A percentile compares a stretch with the other conserved stretches of the same genome.
These are phyloP conservation scores for Brachyhypopomus gauderio DNA, from an alignment of 2,113 vertebrate genomes.

Conservation along the genomic window DNA sequence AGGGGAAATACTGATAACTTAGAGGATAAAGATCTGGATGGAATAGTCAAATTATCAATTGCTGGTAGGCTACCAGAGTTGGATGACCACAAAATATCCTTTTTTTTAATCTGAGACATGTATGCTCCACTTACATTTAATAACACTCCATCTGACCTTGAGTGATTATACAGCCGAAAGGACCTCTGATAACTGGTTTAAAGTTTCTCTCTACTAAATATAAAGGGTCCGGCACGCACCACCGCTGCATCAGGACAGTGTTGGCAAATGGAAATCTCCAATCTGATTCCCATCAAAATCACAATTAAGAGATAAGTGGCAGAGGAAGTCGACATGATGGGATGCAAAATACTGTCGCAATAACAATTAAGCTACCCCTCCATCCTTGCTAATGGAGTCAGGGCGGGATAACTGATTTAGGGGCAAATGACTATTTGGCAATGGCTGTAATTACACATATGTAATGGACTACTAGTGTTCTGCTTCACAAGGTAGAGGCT, in stretches of 20 bases:
- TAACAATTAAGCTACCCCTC: conserved; percentile 61
- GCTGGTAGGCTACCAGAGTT: too few relatives aligned
- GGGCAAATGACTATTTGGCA: conserved; percentile 50
- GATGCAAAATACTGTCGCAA: conserved; percentile 65
- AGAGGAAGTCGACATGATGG: conserved; percentile 65
- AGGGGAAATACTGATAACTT: too few relatives aligned
- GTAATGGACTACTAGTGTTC: conserved; percentile 45
- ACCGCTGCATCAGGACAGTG: conserved; percentile 54
- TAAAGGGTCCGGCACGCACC: conserved; percentile 53
- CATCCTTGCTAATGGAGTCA: conserved; percentile 56
- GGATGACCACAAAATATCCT: not conserved
- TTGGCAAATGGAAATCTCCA: conserved; percentile 67
- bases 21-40: too few relatives aligned
- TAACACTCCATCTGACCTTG: not conserved
- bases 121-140: not conserved
- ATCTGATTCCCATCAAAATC: conserved; percentile 68
- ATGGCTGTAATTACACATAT: conserved; percentile 57
- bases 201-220: conserved; percentile 6
- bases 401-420: conserved; percentile 59
- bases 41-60: too few relatives aligned
- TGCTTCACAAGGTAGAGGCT: conserved; percentile 49
- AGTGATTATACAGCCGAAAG: not conserved
- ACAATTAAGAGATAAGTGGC: conserved; percentile 72
- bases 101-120: not conserved
- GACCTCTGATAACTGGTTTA: not conserved